Percentiles rank a stretch among this genome's conserved stretches.
Conservation (phyloP, 2,113 vertebrate genomes). For the Caracal caracal region DNA sequence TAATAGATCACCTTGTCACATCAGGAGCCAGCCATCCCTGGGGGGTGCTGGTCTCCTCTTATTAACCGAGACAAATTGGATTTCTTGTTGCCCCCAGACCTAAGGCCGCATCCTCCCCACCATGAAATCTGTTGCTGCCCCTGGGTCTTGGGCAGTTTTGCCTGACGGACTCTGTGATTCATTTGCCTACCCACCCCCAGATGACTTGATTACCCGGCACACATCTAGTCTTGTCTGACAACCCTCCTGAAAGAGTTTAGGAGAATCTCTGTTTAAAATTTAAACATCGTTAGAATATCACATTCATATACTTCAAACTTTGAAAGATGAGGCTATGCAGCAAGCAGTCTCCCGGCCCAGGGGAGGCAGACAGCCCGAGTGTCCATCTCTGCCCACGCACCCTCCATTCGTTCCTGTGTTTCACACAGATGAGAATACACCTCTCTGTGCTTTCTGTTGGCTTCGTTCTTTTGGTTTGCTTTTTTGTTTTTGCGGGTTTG, state of each 20-base stretch:
- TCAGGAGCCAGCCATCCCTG: neutral
- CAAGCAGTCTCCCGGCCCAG: no score
- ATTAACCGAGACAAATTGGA: slow-evolving; percentile 48
- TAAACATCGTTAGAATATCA: neutral
- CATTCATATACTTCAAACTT: neutral
- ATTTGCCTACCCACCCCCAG: no score
- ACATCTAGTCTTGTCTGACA: neutral
- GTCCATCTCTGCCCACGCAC: rapidly evolving
- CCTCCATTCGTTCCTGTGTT: neutral
- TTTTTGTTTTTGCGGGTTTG: neutral
- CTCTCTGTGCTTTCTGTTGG: neutral
- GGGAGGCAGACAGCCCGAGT: no score
- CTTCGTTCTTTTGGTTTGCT: neutral
- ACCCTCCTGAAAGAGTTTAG: neutral
- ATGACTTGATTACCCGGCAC: neutral
- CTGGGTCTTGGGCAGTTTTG: neutral
- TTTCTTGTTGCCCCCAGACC: neutral
- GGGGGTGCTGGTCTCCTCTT: neutral
- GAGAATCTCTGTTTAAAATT: neutral
- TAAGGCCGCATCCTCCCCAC: neutral
- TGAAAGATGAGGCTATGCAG: neutral
- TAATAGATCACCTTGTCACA: slow-evolving; percentile 56
- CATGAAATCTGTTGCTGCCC: neutral
- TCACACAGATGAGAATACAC: neutral
- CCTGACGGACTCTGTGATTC: neutral